Evolutionary conservation across 2,113 vertebrate species (phyloP).

Genomic region (Regulus satrapa): DNA sequence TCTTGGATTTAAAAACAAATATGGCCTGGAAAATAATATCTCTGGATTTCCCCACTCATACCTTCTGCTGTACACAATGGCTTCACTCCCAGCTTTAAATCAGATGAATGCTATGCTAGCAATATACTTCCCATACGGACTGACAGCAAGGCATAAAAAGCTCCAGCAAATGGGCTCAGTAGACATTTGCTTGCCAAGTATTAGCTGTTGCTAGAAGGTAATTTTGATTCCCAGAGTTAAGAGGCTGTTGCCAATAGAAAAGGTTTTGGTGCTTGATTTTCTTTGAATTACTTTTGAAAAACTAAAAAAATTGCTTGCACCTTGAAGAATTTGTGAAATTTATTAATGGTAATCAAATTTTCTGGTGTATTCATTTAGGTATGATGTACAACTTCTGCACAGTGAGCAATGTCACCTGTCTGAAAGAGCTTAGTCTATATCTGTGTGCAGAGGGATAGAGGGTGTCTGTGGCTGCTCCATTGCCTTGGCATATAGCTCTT

Average conservation of each 20-base stretch:
- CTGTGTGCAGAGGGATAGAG: not conserved
- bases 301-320: not conserved
- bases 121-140: not conserved
- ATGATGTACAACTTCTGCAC: not conserved
- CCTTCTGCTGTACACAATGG: constrained; percentile 14
- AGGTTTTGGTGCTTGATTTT: not conserved
- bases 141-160: not conserved
- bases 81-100: constrained; percentile 35
- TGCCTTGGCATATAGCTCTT: not conserved
- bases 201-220: not conserved
- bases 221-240: not conserved
- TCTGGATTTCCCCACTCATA: constrained; percentile 5
- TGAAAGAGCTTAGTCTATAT: not conserved
- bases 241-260: not conserved
- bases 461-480: not conserved
- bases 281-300: not conserved
- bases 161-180: not conserved
- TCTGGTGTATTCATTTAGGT: not conserved
- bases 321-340: not conserved
- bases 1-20: constrained; percentile 35
- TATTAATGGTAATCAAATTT: not conserved
- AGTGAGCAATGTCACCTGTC: not conserved
- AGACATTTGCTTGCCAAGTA: not conserved
- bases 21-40: not conserved
- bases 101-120: not conserved